Base-by-base conservation (phyloP, 2,888 invertebrate genomes). In the Clunio marinus region DNA sequence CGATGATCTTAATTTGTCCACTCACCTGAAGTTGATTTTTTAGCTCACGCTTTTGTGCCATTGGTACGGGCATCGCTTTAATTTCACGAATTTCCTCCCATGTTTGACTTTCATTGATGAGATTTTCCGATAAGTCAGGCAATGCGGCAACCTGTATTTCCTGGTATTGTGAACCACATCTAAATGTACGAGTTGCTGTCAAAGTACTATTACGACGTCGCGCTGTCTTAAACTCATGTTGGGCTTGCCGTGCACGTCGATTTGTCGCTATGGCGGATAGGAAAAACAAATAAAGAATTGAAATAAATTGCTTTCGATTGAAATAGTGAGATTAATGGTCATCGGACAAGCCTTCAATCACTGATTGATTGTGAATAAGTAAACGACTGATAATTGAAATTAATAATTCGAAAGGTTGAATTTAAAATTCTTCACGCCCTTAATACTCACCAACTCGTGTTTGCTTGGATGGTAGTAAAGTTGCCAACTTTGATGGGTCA, bases 41-140 rank as follows among this genome's bases (percentile, higher is more conserved):
- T 72, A 90, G 81, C 74, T 90, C 89, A 71, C 86, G 83, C 74
- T 92, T 92, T 78, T 91, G 89, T 24, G 85, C 82, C 91, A 92
- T 91, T 5, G 88, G 86, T 4, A 92, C 85, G 0, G 92, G 91
- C 86, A 91, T 86, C 0, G 88, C 85, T 75, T 91, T 91, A 71
- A 92, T 90, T 76, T 88, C 87, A 87, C 89, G 89, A 58, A 92
- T 89, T 77, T 91, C 90, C 72, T 91, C 89, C 89, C 90, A 91
- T 1, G 89, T 89, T 1, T 88, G 83, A 75, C 89, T 88, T 75
- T 92, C 92, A 73, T 91, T 91, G 0, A 90, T 88, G 55, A 90
- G 79, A 76, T 88, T 89, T 75, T 89, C 88, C 77, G 75, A 90
- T n/a, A 92, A 77, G 77, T 92, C 91, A 0, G 91, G 91, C 72